These are phyloP conservation scores for Fistularia tabacaria DNA, from an alignment of 2,797 vertebrate species.

Conservation along the genomic window DNA sequence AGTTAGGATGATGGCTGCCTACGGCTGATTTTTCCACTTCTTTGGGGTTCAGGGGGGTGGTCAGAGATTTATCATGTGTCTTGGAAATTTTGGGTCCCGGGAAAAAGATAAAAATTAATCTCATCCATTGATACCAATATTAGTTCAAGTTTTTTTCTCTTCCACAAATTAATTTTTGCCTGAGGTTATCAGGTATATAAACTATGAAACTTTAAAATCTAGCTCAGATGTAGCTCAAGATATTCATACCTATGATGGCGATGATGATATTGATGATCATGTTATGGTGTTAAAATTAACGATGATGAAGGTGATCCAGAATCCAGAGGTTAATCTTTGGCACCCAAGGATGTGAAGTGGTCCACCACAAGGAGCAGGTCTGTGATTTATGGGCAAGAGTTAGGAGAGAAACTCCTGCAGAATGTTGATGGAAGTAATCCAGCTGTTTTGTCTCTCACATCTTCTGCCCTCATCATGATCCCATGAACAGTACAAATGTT, in stretches of 20 bases:
- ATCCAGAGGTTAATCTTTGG: constrained; percentile 17
- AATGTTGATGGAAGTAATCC: constrained; percentile 14
- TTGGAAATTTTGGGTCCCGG: constrained; percentile 30
- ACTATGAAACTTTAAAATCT: background rate
- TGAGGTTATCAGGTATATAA: background rate
- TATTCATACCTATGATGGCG: constrained; percentile 22
- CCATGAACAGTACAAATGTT: constrained; percentile 27
- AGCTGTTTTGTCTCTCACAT: background rate
- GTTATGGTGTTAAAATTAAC: constrained; percentile 9
- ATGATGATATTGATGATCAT: constrained; percentile 3
- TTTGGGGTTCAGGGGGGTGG: constrained; percentile 53
- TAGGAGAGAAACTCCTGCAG: background rate
- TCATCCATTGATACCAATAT: no score
- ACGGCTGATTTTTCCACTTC: constrained; percentile 47
- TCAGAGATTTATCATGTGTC: constrained; percentile 47
- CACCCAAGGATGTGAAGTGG: constrained; percentile 12
- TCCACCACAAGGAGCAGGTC: constrained; percentile 2
- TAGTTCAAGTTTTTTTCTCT: no score
- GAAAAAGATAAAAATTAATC: constrained; percentile 31
- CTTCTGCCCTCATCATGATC: constrained; percentile 4
- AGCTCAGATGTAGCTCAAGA: constrained; percentile 6
- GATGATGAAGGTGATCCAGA: constrained; percentile 7
- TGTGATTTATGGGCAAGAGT: background rate
- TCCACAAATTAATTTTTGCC: background rate
- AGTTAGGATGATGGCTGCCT: constrained; percentile 34